phyloP scores from a whole-genome alignment of 2,797 vertebrate genomes.

The Natrix natrix region DNA sequence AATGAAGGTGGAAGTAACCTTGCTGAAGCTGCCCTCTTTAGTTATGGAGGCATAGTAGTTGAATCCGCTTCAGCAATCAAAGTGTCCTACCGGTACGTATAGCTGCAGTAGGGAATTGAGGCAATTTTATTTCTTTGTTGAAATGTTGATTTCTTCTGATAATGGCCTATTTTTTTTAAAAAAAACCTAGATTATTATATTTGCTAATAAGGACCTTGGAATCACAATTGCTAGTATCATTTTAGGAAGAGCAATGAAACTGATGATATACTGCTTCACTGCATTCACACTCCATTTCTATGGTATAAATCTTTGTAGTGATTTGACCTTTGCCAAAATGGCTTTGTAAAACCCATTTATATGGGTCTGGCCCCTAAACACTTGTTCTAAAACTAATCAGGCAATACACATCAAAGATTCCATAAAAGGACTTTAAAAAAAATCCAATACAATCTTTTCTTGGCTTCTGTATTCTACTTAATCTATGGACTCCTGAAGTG shows the following conservation, averaged over 20 bases:
- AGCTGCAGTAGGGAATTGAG: not conserved
- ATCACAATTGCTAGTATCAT: constrained; percentile 53
- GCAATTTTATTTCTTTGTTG: constrained; percentile 10
- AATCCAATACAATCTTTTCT: constrained; percentile 25
- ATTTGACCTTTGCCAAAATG: constrained; percentile 54
- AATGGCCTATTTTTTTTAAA: constrained; percentile 19
- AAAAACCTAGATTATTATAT: constrained; percentile 39
- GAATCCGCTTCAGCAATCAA: not conserved
- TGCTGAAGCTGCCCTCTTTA: not conserved
- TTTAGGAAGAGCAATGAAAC: constrained; percentile 52
- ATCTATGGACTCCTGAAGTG: constrained; percentile 25
- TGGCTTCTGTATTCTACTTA: not conserved
- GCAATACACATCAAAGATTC: constrained; percentile 17
- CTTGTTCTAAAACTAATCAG: constrained; percentile 41
- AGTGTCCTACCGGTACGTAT: too few species aligned
- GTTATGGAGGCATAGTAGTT: not conserved
- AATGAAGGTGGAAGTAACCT: not conserved
- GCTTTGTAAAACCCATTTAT: constrained; percentile 58
- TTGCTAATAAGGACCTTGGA: constrained; percentile 46
- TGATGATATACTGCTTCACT: constrained; percentile 46
- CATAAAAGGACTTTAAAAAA: constrained; percentile 24
- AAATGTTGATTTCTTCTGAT: constrained; percentile 21
- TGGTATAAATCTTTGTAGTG: constrained; percentile 56
- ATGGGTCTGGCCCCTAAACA: constrained; percentile 48
- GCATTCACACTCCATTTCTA: constrained; percentile 54